Percentiles rank a stretch among this genome's conserved stretches.
Conservation (phyloP, 2,113 vertebrate species). For the Pontoporia blainvillei region DNA sequence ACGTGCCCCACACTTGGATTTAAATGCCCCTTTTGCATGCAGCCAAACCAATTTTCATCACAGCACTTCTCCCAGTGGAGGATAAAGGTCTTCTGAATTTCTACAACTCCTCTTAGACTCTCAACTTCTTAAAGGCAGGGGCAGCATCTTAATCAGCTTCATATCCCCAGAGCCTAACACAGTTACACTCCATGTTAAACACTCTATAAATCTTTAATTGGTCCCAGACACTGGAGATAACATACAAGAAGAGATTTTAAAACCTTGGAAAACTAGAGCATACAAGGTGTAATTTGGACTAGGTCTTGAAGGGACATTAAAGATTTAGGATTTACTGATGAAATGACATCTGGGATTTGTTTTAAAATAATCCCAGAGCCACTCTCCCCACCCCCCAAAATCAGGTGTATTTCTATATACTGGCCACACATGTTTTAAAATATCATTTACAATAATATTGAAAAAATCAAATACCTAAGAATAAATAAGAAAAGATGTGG, state of each 20-base stretch:
- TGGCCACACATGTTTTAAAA: not conserved
- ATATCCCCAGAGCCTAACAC: not conserved
- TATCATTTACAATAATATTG: not conserved
- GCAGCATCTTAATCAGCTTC: not conserved
- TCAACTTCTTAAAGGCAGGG: not conserved
- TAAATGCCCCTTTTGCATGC: not conserved
- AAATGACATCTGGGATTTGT: not conserved
- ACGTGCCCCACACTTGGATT: not conserved
- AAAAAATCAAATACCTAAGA: not conserved
- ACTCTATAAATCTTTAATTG: not conserved
- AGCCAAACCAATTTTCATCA: constrained; percentile 13
- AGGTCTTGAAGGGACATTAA: not conserved
- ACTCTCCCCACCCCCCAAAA: not conserved
- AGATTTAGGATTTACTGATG: not conserved
- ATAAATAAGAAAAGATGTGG: not conserved
- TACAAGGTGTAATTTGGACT: not conserved
- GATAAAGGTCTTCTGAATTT: not conserved
- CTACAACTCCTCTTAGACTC: not conserved
- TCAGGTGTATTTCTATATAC: not conserved
- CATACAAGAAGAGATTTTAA: not conserved
- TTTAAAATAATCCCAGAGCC: not conserved
- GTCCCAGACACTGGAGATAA: not conserved
- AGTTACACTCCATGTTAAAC: not conserved
- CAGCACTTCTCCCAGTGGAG: not conserved
- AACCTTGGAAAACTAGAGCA: not conserved